Percentiles rank a stretch among this genome's conserved stretches.
These are phyloP conservation scores for Aphrocallistes beatrix DNA, from an alignment of 37 sponge, comb jelly and placozoan species.

Conservation along the genomic window DNA sequence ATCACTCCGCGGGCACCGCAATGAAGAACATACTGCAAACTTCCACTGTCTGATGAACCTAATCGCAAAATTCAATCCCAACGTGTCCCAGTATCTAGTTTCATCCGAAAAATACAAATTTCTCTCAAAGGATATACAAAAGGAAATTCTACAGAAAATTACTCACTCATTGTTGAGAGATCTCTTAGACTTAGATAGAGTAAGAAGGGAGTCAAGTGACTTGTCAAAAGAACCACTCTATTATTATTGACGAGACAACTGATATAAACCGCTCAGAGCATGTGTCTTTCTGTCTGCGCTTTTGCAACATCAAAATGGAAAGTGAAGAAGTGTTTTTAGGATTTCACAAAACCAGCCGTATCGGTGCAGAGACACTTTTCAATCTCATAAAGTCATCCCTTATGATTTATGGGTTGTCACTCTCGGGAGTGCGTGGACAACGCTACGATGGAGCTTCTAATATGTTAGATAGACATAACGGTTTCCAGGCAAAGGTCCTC, in stretches of 20 bases:
- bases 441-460: slow-evolving; percentile 7
- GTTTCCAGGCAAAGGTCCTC: neutral
- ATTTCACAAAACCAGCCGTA: neutral
- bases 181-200: neutral
- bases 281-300: slow-evolving; percentile 5
- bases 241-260: neutral
- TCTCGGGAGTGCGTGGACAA: neutral
- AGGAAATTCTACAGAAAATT: neutral
- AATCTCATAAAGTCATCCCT: neutral
- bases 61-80: neutral
- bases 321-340: slow-evolving; percentile 7
- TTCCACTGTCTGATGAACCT: slow-evolving; percentile 17
- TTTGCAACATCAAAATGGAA: neutral
- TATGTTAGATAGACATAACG: neutral
- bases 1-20: neutral
- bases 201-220: neutral
- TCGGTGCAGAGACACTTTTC: neutral
- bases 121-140: neutral
- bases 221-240: neutral
- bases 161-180: neutral
- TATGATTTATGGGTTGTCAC: neutral
- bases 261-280: neutral
- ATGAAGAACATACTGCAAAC: neutral
- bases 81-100: neutral
- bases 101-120: neutral